A percentile compares a stretch with the other conserved stretches of the same genome.
Evolutionary conservation across 1,140 invertebrate genomes (phyloP).

Genomic region (Brachionus koreanus): DNA sequence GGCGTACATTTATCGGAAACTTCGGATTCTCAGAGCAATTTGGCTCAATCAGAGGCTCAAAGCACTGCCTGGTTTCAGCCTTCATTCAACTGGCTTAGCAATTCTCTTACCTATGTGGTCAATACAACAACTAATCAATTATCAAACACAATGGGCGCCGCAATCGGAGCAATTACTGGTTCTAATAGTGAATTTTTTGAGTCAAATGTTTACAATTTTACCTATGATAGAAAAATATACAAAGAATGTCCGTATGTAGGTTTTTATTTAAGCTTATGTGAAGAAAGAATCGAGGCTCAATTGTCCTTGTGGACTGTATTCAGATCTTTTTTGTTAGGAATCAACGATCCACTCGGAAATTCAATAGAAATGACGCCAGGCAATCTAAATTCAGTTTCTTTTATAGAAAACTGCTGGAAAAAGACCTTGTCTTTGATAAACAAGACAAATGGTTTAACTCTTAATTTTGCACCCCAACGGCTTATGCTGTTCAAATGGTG

Average conservation of each 20-base stretch:
- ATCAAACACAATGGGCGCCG: constrained; percentile 1
- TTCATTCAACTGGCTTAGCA: constrained; percentile 31
- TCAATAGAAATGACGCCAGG: not conserved
- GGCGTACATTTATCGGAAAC: not conserved
- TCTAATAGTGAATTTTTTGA: constrained; percentile 29
- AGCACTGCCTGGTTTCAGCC: not conserved
- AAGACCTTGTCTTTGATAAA: not conserved
- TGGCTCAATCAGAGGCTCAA: not conserved
- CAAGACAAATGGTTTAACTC: not conserved
- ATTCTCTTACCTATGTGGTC: constrained; percentile 5
- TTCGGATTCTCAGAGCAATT: not conserved
- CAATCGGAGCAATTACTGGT: not conserved
- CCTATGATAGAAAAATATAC: constrained; percentile 23
- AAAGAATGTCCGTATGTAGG: constrained; percentile 40
- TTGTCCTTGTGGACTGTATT: constrained; percentile 14
- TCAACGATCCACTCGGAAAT: not conserved
- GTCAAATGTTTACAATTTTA: constrained; percentile 19
- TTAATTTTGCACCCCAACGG: constrained; percentile 31
- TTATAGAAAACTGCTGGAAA: constrained; percentile 15
- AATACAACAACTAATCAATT: not conserved
- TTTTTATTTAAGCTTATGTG: constrained; percentile 36
- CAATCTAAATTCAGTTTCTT: constrained; percentile 21
- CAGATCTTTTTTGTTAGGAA: not conserved
- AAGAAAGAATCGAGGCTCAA: constrained; percentile 30
- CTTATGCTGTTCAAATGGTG: constrained; percentile 61